Evolutionary conservation across 2,888 invertebrate genomes (phyloP), one percentile per base, ranked within the genome.

Genomic region (Blastobasis lacticolella): DNA sequence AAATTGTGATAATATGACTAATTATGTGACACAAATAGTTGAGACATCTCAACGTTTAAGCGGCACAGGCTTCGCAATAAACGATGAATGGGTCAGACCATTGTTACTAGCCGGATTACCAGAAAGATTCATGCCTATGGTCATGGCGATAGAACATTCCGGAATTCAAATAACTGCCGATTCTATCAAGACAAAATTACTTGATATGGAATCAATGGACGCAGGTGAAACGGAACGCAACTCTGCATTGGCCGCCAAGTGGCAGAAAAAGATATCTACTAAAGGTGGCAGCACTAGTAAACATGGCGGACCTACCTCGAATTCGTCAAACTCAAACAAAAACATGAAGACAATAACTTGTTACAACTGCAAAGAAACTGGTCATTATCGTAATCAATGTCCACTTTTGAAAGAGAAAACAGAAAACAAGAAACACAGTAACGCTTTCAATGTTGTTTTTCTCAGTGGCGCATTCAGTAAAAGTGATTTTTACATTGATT

Each of bases 101-200:
- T 50, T 55, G 23, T 48, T 55, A 42, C 46, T 55, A 23, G 52
- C 57, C 9, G 52, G 54, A 36, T 49, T 53, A 37, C 49, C 52
- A 8, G 52, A 56, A 37, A 45, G 43, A 45, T 52, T 48, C 23
- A 23, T 37, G 37, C 48, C 50, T 4, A 52, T 54, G 54, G 48
- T 48, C 10, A 52, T 51, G 54, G 51, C 54, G 9, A 56, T 57
- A 5, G 57, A 54, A 44, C 52, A 57, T 54, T 55, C 55, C 5
- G 54, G 54, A 9, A 51, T 52, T 42, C 6, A 23, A 3, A 55
- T 55, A 8, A 54, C 48, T 5, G 44, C 54, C 1, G 54, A 55
- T 36, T 42, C 45, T 36, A 57, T 59, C 6, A 55, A 55, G 52
- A 44, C 51, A 9, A 50, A 48, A 36, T 42, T 50, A 38, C 38